Evolutionary conservation across 2,113 vertebrate species (phyloP).

Genomic region (Petroica traversi): DNA sequence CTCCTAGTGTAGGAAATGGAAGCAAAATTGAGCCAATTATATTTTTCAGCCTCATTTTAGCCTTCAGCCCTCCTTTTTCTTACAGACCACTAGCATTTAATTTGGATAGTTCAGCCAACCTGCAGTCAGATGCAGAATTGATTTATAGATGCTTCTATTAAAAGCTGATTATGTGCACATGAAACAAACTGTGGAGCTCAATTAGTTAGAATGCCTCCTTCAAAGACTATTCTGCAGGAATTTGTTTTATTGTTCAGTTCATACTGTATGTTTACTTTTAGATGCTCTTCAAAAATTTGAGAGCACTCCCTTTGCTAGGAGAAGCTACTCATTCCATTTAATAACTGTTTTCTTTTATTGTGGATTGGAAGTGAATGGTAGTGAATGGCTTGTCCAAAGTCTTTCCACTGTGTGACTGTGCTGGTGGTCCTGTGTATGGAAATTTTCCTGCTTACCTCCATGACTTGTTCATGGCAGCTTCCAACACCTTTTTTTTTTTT

Average conservation of each 20-base stretch:
- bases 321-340: neutral
- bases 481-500: neutral
- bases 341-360: neutral
- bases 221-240: neutral
- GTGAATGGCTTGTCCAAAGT: neutral
- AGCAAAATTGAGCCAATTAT: neutral
- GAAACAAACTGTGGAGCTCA: slow-evolving; percentile 1
- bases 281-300: neutral
- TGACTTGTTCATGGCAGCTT: neutral
- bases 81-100: slow-evolving; percentile 31
- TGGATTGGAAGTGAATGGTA: neutral
- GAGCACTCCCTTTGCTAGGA: neutral
- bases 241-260: neutral
- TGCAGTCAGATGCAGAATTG: slow-evolving; percentile 22
- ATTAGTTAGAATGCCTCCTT: slow-evolving; percentile 33
- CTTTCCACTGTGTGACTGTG: neutral
- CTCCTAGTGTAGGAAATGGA: neutral
- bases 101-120: slow-evolving; percentile 11
- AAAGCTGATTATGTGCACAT: slow-evolving; percentile 28
- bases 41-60: slow-evolving; percentile 14
- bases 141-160: slow-evolving; percentile 53
- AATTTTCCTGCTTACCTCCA: neutral
- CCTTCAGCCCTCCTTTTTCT: slow-evolving; percentile 3
- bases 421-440: neutral
- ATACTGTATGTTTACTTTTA: neutral